Percentiles rank a stretch among this genome's conserved stretches.
phyloP scores from a whole-genome alignment of 2,888 invertebrate genomes.

The Diloba caeruleocephala region DNA sequence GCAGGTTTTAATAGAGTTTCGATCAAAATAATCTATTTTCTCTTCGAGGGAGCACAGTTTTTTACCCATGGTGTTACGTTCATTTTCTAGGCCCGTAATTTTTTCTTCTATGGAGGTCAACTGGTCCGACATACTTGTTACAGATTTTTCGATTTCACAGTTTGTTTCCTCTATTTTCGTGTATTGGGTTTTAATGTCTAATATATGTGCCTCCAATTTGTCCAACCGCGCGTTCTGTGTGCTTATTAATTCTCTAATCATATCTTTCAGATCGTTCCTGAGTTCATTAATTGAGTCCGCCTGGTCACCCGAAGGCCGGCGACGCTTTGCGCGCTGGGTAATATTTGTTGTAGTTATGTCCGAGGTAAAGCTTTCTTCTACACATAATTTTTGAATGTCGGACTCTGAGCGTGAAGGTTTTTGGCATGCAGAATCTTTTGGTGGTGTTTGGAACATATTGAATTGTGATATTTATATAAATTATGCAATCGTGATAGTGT shows the following conservation, averaged over 20 bases:
- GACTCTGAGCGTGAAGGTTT: no score
- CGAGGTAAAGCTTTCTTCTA: no score
- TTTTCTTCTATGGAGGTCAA: background rate
- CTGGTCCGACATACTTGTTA: background rate
- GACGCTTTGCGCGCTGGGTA: background rate
- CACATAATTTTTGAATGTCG: no score
- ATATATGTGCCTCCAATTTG: background rate
- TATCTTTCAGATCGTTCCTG: background rate
- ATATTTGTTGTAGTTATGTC: background rate
- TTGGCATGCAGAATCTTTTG: no score
- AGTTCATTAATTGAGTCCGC: background rate
- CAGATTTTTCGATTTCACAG: background rate
- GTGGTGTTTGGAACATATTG: no score
- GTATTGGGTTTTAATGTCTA: background rate
- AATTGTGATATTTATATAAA: no score
- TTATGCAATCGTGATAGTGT: no score
- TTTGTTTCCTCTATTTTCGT: slow-evolving; percentile 2
- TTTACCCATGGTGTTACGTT: background rate
- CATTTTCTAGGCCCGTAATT: background rate
- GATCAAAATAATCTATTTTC: background rate
- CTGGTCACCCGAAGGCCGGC: background rate
- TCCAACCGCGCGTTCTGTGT: background rate
- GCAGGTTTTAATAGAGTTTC: background rate
- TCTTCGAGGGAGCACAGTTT: slow-evolving; percentile 1
- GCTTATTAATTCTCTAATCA: background rate